Evolutionary conservation across 92 coral and sea anemone species (phyloP), one percentile per base, ranked within the genome.

Genomic region (Zoanthus solanderi): DNA sequence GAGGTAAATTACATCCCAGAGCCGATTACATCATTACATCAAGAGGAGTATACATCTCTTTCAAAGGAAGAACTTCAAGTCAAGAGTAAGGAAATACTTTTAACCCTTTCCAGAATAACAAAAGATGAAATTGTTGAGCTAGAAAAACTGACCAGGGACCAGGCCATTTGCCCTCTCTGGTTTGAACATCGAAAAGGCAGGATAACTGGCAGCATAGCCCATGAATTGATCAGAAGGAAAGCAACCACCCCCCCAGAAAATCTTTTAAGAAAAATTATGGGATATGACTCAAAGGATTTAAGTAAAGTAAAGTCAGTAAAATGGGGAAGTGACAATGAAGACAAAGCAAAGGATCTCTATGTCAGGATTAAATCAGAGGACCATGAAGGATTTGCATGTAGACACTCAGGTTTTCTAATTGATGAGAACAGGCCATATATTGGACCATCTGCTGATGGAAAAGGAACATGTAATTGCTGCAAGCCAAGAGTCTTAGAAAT

Each of bases 381-480:
- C 9, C 93, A 90, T 42, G 74, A 87, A 56, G 37, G 44, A 28
- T 61, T 78, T 77, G 76, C 61, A 28, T 66, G 57, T 13, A 28
- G 77, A 67, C 48, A 45, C 52, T 66, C 75, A 50, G 90, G 90
- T 72, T 87, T 87, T 76, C 46, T 87, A 7, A 76, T 87, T 32
- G 84, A 87, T 28, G 58, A 52, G 47, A 66, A 15, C 12, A 76
- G 77, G 75, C 83, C 84, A 28, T 87, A 76, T 52, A 14, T 87
- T 10, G 89, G 84, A 60, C 84, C 89, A 61, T 87, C 84, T 75
- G 89, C 89, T 13, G 84, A 87, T 87, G 84, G 84, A 9, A 87
- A 60, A 16, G 90, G 78, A 29, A 42, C 83, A 75, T 76, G 90
- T 57, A 78, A 60, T 47, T 86, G 89, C 83, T 86, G 89, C 84